Percentiles rank a stretch among this genome's conserved stretches.
Evolutionary conservation across 2,797 vertebrate genomes (phyloP).

Genomic region (Mormyrus hasselquistii): DNA sequence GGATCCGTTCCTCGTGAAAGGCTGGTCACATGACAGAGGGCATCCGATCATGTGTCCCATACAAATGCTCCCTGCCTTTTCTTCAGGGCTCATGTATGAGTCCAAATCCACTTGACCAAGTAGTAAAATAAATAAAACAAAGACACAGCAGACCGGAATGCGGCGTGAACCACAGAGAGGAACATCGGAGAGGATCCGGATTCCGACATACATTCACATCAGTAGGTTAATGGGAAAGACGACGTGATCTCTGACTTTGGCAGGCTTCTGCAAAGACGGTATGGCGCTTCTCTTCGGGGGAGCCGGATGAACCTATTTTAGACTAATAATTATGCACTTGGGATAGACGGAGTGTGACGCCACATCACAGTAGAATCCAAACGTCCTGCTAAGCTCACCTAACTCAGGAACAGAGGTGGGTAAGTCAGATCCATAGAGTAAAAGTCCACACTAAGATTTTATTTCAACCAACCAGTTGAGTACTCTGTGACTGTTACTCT

Average conservation of each 20-base stretch:
- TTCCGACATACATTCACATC: background rate
- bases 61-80: background rate
- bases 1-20: background rate
- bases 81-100: background rate
- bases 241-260: background rate
- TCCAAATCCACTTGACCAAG: background rate
- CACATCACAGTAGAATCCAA: background rate
- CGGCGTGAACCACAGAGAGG: background rate
- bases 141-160: background rate
- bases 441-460: background rate
- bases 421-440: background rate
- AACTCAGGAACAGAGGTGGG: background rate
- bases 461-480: background rate
- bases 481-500: background rate
- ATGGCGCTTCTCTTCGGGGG: background rate
- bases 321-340: background rate
- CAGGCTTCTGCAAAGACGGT: background rate
- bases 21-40: background rate
- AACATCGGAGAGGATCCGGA: background rate
- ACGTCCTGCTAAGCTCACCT: background rate
- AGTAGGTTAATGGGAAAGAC: background rate
- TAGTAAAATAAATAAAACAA: background rate
- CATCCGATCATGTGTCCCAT: background rate
- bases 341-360: background rate
- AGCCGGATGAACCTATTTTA: background rate